A percentile compares a stretch with the other conserved stretches of the same genome.
These are phyloP conservation scores for Hyles euphorbiae DNA, from an alignment of 1,140 invertebrate genomes.

Conservation along the genomic window DNA sequence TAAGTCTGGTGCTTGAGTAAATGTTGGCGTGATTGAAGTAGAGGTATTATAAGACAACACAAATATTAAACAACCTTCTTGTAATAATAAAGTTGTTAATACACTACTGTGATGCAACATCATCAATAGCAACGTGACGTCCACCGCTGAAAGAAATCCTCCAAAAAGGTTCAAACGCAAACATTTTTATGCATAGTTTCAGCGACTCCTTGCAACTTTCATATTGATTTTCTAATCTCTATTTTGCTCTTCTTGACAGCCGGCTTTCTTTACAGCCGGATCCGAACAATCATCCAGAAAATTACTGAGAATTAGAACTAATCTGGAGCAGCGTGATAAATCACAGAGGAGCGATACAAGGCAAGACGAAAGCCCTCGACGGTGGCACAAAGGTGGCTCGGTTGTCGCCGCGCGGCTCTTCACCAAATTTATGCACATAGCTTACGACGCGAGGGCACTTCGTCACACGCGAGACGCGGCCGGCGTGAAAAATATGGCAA, in stretches of 20 bases:
- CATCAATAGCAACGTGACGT: no score
- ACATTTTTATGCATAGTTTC: no score
- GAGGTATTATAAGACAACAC: no score
- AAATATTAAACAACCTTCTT: no score
- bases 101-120: no score
- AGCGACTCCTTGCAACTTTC: background rate
- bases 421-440: slow-evolving; percentile 63
- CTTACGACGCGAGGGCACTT: slow-evolving; percentile 45
- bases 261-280: background rate
- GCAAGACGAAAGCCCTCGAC: slow-evolving; percentile 27
- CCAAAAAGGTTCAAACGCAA: no score
- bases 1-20: background rate
- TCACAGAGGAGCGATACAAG: no score
- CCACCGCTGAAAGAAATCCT: no score
- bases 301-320: slow-evolving; percentile 12
- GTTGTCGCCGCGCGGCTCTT: slow-evolving; percentile 37
- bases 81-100: no score
- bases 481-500: slow-evolving; percentile 15
- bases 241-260: no score
- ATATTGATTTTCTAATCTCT: no score
- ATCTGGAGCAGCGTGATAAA: slow-evolving; percentile 16
- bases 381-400: slow-evolving; percentile 38
- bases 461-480: slow-evolving; percentile 27
- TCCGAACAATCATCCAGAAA: slow-evolving; percentile 15
- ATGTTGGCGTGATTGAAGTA: no score